Evolutionary conservation across 2,113 vertebrate genomes (phyloP).

Genomic region (Rhinichthys klamathensis): DNA sequence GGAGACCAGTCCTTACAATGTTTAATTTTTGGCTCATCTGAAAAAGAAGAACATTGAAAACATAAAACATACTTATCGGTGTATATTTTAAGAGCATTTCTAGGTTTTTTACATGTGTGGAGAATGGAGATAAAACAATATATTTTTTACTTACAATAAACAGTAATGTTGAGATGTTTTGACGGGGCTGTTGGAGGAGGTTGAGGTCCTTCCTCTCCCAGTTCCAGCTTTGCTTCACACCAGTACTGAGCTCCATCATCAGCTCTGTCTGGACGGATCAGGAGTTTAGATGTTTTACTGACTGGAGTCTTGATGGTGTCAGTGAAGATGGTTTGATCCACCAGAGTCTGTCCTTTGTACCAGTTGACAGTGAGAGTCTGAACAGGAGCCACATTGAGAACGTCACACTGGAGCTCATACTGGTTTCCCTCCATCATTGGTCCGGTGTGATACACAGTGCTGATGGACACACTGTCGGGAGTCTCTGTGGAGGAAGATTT

Average conservation of each 20-base stretch:
- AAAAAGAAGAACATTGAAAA: neutral
- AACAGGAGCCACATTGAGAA: conserved; percentile 58
- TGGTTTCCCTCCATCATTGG: neutral
- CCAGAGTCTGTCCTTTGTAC: neutral
- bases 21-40: neutral
- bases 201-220: conserved; percentile 12
- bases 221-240: conserved; percentile 10
- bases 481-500: conserved; percentile 55
- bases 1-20: conserved; percentile 39
- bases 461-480: conserved; percentile 48
- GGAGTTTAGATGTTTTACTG: neutral
- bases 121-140: neutral
- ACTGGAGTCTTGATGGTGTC: conserved; percentile 4
- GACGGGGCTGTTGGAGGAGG: conserved; percentile 20
- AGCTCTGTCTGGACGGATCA: neutral
- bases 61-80: neutral
- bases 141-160: conserved; percentile 62
- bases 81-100: neutral
- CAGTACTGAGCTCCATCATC: conserved; percentile 51
- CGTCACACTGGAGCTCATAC: conserved; percentile 68
- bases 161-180: conserved; percentile 26
- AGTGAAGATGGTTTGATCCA: neutral
- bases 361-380: neutral
- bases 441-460: neutral
- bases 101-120: neutral